Evolutionary conservation across 2,888 invertebrate species (phyloP).

Genomic region (Linnaemya tessellans): DNA sequence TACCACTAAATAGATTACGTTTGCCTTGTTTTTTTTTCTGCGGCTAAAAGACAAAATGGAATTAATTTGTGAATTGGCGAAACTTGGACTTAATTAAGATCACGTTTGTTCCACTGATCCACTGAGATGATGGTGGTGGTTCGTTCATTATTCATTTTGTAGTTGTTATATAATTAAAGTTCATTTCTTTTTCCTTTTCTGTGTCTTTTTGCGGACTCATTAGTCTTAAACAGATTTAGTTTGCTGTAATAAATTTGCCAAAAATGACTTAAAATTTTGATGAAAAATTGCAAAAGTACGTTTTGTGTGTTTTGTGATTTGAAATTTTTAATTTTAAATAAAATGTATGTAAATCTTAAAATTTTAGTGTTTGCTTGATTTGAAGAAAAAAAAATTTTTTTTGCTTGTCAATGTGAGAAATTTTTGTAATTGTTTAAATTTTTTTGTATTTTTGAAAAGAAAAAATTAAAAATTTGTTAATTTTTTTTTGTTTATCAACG

Average conservation of each 20-base stretch:
- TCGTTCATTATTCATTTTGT: conserved; percentile 38
- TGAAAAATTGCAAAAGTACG: conserved; percentile 9
- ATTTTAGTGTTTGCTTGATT: background rate
- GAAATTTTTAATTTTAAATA: conserved; percentile 1
- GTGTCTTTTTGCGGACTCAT: conserved; percentile 15
- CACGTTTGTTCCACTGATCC: conserved; percentile 73
- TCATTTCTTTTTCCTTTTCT: background rate
- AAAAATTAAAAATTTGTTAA: conserved; percentile 33
- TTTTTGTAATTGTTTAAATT: background rate
- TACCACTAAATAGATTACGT: conserved; percentile 8
- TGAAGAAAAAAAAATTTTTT: conserved; percentile 11
- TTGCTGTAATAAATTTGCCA: conserved; percentile 7
- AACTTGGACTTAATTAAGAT: conserved; percentile 74
- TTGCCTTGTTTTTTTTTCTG: background rate
- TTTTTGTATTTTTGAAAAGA: background rate
- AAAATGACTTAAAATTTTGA: conserved; percentile 31
- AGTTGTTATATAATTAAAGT: conserved; percentile 59
- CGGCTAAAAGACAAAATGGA: conserved; percentile 5
- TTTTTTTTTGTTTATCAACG: conserved; percentile 21
- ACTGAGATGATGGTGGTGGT: background rate
- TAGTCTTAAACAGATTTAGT: conserved; percentile 1
- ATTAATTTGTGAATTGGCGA: conserved; percentile 37
- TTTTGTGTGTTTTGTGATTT: background rate
- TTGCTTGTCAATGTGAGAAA: conserved; percentile 36
- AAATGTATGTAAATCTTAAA: conserved; percentile 12